These are phyloP conservation scores for Polypedilum pembai DNA, from an alignment of 1,140 invertebrate species.

Conservation along the genomic window DNA sequence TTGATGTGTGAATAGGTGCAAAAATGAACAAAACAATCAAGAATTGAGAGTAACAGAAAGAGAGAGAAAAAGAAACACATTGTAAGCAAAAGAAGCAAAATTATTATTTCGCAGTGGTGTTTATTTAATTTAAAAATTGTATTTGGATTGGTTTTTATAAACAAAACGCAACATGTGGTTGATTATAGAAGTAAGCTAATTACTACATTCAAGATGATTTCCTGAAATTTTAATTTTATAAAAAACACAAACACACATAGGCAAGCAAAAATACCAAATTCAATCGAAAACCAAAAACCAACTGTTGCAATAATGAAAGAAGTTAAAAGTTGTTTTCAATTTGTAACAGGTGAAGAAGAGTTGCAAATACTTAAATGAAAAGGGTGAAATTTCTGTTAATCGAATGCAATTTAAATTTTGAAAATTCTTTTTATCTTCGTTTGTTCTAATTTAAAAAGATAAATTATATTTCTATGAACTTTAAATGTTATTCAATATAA, in stretches of 20 bases:
- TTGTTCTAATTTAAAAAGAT: not conserved
- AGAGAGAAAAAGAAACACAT: too few relatives aligned
- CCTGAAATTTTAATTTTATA: slow-evolving; percentile 17
- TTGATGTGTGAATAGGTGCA: slow-evolving; percentile 11
- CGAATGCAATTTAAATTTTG: too few relatives aligned
- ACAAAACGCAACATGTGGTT: not conserved
- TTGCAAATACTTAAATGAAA: too few relatives aligned
- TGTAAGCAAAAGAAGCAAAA: too few relatives aligned
- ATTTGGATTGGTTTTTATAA: not conserved
- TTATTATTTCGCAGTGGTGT: too few relatives aligned
- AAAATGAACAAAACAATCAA: not conserved
- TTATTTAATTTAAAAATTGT: too few relatives aligned
- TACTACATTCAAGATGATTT: slow-evolving; percentile 12
- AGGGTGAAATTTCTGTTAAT: too few relatives aligned
- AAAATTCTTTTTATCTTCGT: not conserved
- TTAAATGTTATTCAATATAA: not conserved
- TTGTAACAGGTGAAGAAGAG: too few relatives aligned
- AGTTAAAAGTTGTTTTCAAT: too few relatives aligned
- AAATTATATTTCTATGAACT: not conserved
- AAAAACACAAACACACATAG: not conserved
- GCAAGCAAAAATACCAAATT: too few relatives aligned
- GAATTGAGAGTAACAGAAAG: too few relatives aligned
- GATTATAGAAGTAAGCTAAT: slow-evolving; percentile 13
- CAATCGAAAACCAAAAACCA: not conserved
- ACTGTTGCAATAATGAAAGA: not conserved